Conservation (phyloP, 2,113 vertebrate genomes). For the Sakesphorus luctuosus region DNA sequence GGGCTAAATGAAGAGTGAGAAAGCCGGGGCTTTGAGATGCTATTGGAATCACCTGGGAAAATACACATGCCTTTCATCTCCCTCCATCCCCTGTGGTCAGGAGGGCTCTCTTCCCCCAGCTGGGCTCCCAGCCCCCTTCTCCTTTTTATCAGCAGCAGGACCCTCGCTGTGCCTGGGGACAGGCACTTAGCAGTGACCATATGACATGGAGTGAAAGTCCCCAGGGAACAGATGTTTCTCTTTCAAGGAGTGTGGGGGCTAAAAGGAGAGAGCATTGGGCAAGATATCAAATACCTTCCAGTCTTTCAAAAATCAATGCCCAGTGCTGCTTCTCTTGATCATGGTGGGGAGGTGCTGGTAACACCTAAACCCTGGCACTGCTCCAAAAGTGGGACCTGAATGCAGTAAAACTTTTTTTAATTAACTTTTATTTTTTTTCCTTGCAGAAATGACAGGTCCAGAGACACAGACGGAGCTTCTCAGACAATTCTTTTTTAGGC, state of each 20-base stretch:
- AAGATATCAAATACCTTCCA: background rate
- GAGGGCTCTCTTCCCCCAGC: slow-evolving; percentile 25
- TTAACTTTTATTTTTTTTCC: background rate
- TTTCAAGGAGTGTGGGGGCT: background rate
- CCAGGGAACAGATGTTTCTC: slow-evolving; percentile 41
- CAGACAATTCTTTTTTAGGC: background rate
- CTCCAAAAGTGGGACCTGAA: background rate
- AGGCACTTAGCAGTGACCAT: slow-evolving; percentile 12
- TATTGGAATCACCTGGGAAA: slow-evolving; percentile 74
- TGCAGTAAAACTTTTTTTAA: too few species aligned
- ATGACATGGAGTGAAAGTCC: slow-evolving; percentile 36
- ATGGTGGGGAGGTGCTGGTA: background rate
- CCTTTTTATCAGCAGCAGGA: background rate
- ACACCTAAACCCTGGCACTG: background rate
- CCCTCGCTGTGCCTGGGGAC: slow-evolving; percentile 10
- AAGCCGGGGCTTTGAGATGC: slow-evolving; percentile 44
- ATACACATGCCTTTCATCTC: slow-evolving; percentile 63
- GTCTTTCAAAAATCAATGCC: background rate
- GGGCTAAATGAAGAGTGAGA: slow-evolving; percentile 49
- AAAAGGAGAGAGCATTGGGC: accelerated
- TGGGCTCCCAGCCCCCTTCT: slow-evolving; percentile 38
- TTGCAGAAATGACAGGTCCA: background rate
- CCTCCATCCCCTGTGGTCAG: background rate
- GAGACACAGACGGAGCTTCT: accelerated
- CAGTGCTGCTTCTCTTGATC: background rate